These are phyloP conservation scores for Gavialis gangeticus DNA, from an alignment of 2,113 vertebrate species.

Conservation along the genomic window DNA sequence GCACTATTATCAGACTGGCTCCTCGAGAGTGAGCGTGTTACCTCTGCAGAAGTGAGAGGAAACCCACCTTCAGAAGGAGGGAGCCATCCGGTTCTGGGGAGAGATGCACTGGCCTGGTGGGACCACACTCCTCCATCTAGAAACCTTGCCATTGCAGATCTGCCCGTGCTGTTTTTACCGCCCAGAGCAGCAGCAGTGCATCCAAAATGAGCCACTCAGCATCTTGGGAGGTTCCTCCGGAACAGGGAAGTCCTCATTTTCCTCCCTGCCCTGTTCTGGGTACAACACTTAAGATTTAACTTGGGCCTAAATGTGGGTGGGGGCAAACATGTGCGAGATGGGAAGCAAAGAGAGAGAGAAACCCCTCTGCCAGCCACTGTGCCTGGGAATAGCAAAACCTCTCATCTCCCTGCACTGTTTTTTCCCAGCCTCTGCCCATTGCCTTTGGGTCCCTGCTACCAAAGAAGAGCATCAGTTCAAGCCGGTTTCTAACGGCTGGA, in stretches of 20 bases:
- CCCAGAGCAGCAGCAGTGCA: background rate
- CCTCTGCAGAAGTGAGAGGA: background rate
- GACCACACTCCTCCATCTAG: too few relatives aligned
- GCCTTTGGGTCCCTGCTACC: rapidly evolving
- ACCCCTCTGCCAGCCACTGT: too few relatives aligned
- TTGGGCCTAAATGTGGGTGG: background rate
- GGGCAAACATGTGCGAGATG: rapidly evolving
- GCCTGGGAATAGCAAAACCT: too few relatives aligned
- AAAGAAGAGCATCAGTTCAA: background rate
- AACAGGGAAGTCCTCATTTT: background rate
- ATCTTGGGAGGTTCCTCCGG: too few relatives aligned
- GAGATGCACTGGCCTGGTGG: too few relatives aligned
- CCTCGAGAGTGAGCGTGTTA: background rate
- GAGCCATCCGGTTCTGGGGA: background rate
- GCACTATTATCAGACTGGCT: background rate
- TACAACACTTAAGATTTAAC: background rate
- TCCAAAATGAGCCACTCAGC: background rate
- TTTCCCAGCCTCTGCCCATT: too few relatives aligned
- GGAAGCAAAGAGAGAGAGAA: background rate
- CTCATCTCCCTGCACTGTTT: rapidly evolving
- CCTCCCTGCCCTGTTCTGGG: background rate
- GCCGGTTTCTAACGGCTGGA: background rate
- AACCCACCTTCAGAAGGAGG: background rate
- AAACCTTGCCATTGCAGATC: too few relatives aligned
- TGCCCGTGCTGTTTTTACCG: background rate